Evolutionary conservation across 2,113 vertebrate species (phyloP).

Genomic region (Climacteris rufus): DNA sequence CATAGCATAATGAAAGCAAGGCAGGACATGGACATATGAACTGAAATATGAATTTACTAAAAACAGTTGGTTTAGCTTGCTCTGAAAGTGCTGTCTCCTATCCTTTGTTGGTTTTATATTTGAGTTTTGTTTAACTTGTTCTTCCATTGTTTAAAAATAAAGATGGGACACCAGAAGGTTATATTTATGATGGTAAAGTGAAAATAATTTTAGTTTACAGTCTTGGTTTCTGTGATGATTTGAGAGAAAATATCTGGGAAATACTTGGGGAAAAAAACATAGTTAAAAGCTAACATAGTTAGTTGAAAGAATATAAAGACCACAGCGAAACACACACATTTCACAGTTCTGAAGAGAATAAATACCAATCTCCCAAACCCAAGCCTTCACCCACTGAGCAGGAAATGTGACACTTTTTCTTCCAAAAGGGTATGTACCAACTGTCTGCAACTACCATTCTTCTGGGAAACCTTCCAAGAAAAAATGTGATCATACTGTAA

Average conservation of each 20-base stretch:
- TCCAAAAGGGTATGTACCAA: background rate
- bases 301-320: background rate
- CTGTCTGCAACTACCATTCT: background rate
- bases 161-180: background rate
- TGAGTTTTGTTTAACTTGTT: background rate
- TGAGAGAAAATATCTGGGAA: background rate
- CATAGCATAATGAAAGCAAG: background rate
- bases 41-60: background rate
- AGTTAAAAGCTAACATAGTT: background rate
- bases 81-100: background rate
- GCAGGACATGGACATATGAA: background rate
- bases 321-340: background rate
- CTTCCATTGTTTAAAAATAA: background rate
- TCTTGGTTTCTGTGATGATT: background rate
- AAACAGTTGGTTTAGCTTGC: background rate
- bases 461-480: background rate
- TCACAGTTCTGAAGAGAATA: background rate
- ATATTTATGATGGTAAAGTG: background rate
- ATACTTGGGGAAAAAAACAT: background rate
- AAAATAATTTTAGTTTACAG: background rate
- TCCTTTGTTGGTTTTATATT: background rate
- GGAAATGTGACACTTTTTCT: background rate
- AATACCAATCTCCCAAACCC: background rate
- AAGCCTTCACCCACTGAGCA: background rate
- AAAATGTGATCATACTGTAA: background rate